Evolutionary conservation across 2,888 invertebrate genomes (phyloP).

Genomic region (Sisyra terminalis): DNA sequence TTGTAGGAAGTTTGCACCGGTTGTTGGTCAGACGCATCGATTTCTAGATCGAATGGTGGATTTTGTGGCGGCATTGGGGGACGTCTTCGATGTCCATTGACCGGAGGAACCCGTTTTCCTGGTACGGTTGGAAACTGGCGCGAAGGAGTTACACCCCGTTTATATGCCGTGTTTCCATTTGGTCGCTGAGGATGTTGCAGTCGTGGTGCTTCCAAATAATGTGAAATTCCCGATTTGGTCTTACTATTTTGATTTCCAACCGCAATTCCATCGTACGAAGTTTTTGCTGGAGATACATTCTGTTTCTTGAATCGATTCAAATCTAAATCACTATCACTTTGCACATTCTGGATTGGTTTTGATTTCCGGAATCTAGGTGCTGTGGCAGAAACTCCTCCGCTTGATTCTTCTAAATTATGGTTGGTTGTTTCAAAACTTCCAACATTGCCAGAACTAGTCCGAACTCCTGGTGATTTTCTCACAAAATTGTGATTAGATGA

Average conservation of each 20-base stretch:
- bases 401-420: too few relatives aligned
- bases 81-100: too few relatives aligned
- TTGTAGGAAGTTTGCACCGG: not conserved
- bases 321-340: conserved; percentile 5
- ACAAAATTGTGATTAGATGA: conserved; percentile 1
- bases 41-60: conserved; percentile 1
- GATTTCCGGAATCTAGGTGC: conserved; percentile 8
- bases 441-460: conserved; percentile 8
- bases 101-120: not conserved
- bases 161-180: not conserved
- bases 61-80: too few relatives aligned
- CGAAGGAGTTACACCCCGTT: conserved; percentile 1
- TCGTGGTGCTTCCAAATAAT: conserved; percentile 11
- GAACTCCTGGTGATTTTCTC: conserved; percentile 8
- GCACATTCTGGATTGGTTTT: conserved; percentile 9
- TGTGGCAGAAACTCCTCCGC: not conserved
- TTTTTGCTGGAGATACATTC: too few relatives aligned
- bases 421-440: too few relatives aligned
- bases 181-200: conserved; percentile 5
- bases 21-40: conserved; percentile 2
- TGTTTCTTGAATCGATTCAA: too few relatives aligned
- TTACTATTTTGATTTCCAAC: not conserved
- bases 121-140: not conserved
- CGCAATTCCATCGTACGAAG: not conserved
- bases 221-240: conserved; percentile 2